Percentiles rank a stretch among this genome's conserved stretches.
These are phyloP conservation scores for Macrobrachium rosenbergii DNA, from an alignment of 1,140 invertebrate species.

Conservation along the genomic window DNA sequence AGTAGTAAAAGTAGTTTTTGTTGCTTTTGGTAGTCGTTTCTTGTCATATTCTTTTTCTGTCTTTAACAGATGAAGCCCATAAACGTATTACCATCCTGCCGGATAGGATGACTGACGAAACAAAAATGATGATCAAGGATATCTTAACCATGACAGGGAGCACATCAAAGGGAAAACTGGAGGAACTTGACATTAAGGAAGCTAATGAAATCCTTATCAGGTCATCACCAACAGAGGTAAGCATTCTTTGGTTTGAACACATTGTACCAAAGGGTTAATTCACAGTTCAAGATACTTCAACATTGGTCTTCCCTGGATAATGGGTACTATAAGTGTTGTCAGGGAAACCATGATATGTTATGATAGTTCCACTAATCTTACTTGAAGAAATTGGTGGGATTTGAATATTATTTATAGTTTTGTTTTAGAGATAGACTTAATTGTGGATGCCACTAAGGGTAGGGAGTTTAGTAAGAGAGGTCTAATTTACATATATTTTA, in stretches of 20 bases:
- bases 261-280: background rate
- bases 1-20: background rate
- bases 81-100: slow-evolving; percentile 84
- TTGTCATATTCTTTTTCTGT: slow-evolving; percentile 52
- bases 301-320: no score
- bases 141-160: slow-evolving; percentile 73
- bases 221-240: slow-evolving; percentile 78
- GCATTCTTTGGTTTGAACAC: background rate
- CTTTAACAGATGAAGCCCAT: slow-evolving; percentile 76
- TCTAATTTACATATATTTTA: no score
- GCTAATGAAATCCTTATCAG: slow-evolving; percentile 85
- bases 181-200: slow-evolving; percentile 81
- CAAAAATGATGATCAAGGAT: slow-evolving; percentile 76
- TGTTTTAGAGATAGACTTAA: no score
- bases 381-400: no score
- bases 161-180: slow-evolving; percentile 67
- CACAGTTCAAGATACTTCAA: background rate
- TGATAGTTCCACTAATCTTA: no score
- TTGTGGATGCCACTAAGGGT: no score
- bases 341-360: no score
- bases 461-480: no score
- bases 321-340: no score
- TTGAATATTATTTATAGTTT: no score
- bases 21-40: slow-evolving; percentile 31
- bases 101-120: slow-evolving; percentile 78